Evolutionary conservation across 2,888 invertebrate genomes (phyloP), one percentile per base, ranked within the genome.

Genomic region (Oscheius sp.): DNA sequence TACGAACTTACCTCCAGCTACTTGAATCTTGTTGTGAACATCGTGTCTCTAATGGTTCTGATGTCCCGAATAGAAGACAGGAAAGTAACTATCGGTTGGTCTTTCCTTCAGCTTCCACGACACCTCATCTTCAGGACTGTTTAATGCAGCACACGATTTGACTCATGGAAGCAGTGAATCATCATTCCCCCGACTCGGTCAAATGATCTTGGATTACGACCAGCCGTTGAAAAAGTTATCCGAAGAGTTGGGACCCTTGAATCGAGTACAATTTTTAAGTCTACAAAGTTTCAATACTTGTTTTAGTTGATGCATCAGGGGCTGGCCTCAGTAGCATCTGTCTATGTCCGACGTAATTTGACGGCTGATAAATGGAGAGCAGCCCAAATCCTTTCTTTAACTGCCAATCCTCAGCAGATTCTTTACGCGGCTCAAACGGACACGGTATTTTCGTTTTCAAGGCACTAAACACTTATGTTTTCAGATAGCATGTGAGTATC

Each of bases 171-270:
- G 94, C 87, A 90, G 90, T 33, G 91, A 91, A 79, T 87, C 89
- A 1, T 89, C 90, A 0, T 99, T 98, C 90, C 98, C 98, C 3
- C 92, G 98, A 13, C 92, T 99, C 65, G 99, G 98, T 90, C 96
- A 96, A 90, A 93, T 99, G 94, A 96, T 99, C 79, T 93, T 97
- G 85, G 99, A 99, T 89, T 99, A 98, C 90, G 97, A 98, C 90
- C 93, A 94, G 57, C 98, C 99, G 0, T 90, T 98, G 76, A 96
- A 95, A 89, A 98, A 96, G 89, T 91, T 99, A 0, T 94, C 95
- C 0, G 98, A 99, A 89, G 99, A 99, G 90, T 97, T 99, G 90
- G 93, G 94, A 50, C 96, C 97, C 0, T 96, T 99, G 90, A 93
- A 95, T 70, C 94, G 96, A 85, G 91, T 91, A 55, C 21, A 21